These are phyloP conservation scores for Orthonyx spaldingii DNA, from an alignment of 2,113 vertebrate genomes.

Conservation along the genomic window DNA sequence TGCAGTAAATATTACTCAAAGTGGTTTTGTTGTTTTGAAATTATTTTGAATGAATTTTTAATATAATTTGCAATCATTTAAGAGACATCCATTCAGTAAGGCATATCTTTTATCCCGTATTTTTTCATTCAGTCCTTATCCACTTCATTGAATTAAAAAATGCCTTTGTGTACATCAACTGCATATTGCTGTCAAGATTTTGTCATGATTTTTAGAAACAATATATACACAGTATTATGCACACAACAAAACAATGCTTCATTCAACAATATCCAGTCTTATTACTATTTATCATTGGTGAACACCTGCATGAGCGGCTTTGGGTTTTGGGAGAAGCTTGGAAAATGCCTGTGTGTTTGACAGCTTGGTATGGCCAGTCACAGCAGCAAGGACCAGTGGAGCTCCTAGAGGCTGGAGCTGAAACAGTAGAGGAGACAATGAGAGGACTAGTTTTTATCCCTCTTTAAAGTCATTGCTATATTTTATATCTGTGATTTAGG, in stretches of 20 bases:
- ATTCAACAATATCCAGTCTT: neutral
- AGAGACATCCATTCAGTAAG: neutral
- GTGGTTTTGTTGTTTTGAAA: neutral
- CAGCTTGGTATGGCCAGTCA: no score
- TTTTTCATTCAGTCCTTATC: neutral
- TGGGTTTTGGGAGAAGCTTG: neutral
- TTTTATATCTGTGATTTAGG: neutral
- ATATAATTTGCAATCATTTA: neutral
- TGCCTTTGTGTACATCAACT: neutral
- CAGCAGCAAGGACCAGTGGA: neutral
- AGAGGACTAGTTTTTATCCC: neutral
- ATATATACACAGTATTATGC: neutral
- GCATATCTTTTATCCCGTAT: accelerated
- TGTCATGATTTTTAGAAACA: neutral
- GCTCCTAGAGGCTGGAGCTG: neutral
- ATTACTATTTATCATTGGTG: neutral
- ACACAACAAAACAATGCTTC: accelerated
- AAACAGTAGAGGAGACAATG: neutral
- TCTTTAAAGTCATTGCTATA: neutral
- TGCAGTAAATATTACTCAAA: neutral
- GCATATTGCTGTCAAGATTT: neutral
- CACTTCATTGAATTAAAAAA: neutral
- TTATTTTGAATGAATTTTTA: neutral
- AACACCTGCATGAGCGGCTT: neutral
- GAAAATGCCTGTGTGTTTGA: neutral